Evolutionary conservation across 2,113 vertebrate species (phyloP).

Genomic region (Phodopus roborovskii): DNA sequence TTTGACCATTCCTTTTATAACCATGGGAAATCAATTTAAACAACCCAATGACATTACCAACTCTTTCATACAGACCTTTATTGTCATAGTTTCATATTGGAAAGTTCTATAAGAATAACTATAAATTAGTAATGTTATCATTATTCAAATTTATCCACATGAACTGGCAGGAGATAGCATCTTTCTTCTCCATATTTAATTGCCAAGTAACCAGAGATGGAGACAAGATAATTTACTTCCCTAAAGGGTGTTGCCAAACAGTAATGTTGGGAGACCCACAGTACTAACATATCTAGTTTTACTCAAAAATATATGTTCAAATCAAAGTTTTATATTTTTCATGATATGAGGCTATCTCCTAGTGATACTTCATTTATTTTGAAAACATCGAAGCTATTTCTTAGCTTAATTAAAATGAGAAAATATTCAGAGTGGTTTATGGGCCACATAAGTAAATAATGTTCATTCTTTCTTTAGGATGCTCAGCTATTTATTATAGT

Average conservation of each 20-base stretch:
- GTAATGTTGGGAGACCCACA: neutral
- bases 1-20: neutral
- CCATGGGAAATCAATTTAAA: neutral
- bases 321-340: neutral
- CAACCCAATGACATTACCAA: neutral
- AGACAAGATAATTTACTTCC: neutral
- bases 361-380: neutral
- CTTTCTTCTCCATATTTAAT: neutral
- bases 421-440: conserved; percentile 10
- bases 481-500: neutral
- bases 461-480: neutral
- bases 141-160: neutral
- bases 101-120: neutral
- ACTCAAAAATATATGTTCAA: neutral
- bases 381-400: neutral
- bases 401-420: conserved; percentile 21
- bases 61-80: neutral
- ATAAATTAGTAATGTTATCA: neutral
- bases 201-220: neutral
- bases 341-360: neutral
- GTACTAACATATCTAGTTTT: neutral
- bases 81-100: neutral
- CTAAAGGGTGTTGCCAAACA: neutral
- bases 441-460: neutral
- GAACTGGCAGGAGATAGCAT: neutral